Evolutionary conservation across 2,888 invertebrate genomes (phyloP), one percentile per base, ranked within the genome.

Genomic region (Aspidapion aeneum): DNA sequence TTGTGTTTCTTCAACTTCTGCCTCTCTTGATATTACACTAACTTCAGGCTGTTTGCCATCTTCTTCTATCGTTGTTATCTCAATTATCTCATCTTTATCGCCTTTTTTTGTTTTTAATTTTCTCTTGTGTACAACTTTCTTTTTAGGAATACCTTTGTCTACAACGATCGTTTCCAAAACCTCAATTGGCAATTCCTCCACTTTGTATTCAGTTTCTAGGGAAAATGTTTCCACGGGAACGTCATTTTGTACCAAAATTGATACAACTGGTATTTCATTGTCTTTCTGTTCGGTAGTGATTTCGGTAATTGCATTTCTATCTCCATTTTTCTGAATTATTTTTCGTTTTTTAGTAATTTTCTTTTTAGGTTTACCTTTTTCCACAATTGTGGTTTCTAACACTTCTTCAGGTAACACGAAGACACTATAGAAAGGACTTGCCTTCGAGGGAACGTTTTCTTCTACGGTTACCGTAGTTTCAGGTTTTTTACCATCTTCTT

Each of bases 21-120:
- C 19, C 51, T 58, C 66, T 49, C 72, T 60, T 35, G 56, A 70
- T 17, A 72, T 73, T 21, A 73, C 72, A 63, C 79, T 78, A 0
- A 75, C 72, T 71, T 78, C 74, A 1, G 80, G 78, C 58, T 79
- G 74, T 60, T 76, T 73, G 20, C 78, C 79, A 55, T 81, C 80
- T 70, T 79, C 75, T 70, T 73, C 70, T 16, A 71, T 66, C 54
- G 72, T 74, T 1, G 70, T 66, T 35, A 71, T 69, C 63, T 72
- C 68, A 19, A 74, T 69, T 58, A 67, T 58, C 69, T 83, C 81
- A 54, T 80, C 65, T 61, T 76, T 76, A 16, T 72, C 74, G 1
- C 77, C 79, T 17, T 74, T 74, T 18, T 71, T 71, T 66, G 75
- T 79, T 51, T 75, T 79, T 12, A 75, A 75, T 0, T 77, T 76